These are phyloP conservation scores for Adelosebastes latens DNA, from an alignment of 2,797 vertebrate species.

Conservation along the genomic window DNA sequence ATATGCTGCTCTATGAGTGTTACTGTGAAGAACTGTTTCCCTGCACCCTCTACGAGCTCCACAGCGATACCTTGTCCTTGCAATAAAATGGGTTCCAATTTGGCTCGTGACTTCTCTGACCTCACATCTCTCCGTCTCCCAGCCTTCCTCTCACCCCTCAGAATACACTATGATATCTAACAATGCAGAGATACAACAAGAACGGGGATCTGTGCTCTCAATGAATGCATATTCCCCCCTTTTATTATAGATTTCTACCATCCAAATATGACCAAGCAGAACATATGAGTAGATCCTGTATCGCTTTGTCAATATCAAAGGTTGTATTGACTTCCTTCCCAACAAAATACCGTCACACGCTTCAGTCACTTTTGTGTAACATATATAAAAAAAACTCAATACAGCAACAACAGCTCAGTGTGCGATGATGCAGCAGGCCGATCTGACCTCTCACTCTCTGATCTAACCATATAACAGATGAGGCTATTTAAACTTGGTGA, in stretches of 20 bases:
- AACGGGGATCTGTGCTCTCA: not conserved
- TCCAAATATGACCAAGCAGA: not conserved
- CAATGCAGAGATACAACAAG: not conserved
- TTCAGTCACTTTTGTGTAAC: not conserved
- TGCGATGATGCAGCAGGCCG: constrained; percentile 16
- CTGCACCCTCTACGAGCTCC: constrained; percentile 2
- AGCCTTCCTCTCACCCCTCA: not conserved
- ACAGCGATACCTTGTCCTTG: not conserved
- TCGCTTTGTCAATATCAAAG: not conserved
- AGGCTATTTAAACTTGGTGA: constrained; percentile 34
- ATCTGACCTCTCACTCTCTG: constrained; percentile 9
- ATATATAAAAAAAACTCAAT: constrained; percentile 25
- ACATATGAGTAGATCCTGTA: not conserved
- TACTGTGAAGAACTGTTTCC: not conserved
- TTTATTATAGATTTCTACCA: not conserved
- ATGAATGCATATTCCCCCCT: not conserved
- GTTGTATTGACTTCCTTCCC: not conserved
- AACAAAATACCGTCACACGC: not conserved
- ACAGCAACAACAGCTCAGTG: not conserved
- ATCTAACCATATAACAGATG: constrained; percentile 36
- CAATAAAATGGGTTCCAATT: constrained; percentile 25
- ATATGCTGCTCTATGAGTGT: not conserved
- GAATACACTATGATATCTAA: constrained; percentile 17
- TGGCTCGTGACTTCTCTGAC: not conserved
- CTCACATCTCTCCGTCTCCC: not conserved